A percentile compares a stretch with the other conserved stretches of the same genome.
Conservation (phyloP, 2,113 vertebrate species). For the Romanogobio albipinnatus region DNA sequence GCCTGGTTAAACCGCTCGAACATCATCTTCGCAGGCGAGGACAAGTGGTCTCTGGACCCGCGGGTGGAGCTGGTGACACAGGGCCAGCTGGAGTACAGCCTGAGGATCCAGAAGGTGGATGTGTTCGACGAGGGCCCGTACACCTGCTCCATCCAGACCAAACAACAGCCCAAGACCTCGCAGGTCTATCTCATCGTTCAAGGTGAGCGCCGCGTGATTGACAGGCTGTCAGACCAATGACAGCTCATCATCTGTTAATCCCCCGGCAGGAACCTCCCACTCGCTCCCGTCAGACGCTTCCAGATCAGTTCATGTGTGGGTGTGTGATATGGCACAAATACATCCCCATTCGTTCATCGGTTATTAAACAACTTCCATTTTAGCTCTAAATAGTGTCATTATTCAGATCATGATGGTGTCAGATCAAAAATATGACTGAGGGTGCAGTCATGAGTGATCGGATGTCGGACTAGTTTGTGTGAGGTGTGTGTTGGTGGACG, state of each 20-base stretch:
- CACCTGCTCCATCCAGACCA: constrained; percentile 96
- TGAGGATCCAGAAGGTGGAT: constrained; percentile 98
- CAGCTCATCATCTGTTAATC: background rate
- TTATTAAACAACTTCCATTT: no score
- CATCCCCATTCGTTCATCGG: no score
- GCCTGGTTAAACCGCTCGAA: constrained; percentile 99
- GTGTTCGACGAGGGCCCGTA: constrained; percentile 96
- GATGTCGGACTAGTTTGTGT: no score
- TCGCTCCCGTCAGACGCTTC: background rate
- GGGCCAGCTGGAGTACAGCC: constrained; percentile 96
- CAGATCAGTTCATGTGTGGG: no score
- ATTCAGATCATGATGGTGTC: no score
- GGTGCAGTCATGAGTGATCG: no score
- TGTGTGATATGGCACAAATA: no score
- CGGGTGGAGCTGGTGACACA: constrained; percentile 96
- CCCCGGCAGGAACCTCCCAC: background rate
- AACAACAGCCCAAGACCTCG: constrained; percentile 93
- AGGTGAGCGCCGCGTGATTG: constrained; percentile 80
- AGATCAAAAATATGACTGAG: no score
- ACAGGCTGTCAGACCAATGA: constrained; percentile 32
- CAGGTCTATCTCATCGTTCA: constrained; percentile 98
- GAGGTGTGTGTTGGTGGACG: no score
- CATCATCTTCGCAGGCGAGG: constrained; percentile 97
- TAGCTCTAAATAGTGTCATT: no score
- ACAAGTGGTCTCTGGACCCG: constrained; percentile 98